These are phyloP conservation scores for Willowsia nigromaculata DNA, from an alignment of 2,888 invertebrate species.

Conservation along the genomic window DNA sequence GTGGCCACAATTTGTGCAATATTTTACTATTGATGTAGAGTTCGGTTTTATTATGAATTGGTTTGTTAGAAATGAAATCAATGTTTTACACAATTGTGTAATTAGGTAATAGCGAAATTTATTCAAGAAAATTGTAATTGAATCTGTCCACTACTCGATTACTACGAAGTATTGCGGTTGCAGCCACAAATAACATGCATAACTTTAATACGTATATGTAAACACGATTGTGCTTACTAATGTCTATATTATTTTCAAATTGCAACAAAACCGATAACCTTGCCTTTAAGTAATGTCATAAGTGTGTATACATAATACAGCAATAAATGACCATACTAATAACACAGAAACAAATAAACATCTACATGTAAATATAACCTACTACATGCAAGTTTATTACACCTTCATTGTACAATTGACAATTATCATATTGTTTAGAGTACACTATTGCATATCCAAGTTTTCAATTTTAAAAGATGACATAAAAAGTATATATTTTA, in stretches of 20 bases:
- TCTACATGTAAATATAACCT: too few species aligned
- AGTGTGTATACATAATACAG: too few species aligned
- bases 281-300: neutral
- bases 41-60: neutral
- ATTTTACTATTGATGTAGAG: conserved; percentile 77
- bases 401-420: too few species aligned
- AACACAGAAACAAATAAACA: neutral
- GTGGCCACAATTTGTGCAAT: conserved; percentile 76
- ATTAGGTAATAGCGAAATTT: conserved; percentile 9
- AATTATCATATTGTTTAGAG: too few species aligned
- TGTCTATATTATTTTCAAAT: neutral
- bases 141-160: conserved; percentile 16
- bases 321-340: neutral
- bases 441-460: neutral
- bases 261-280: neutral
- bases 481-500: neutral
- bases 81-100: neutral
- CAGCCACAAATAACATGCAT: neutral
- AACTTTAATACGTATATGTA: neutral
- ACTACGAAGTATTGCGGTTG: neutral
- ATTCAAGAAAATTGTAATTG: neutral
- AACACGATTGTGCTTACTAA: neutral
- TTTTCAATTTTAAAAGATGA: neutral
- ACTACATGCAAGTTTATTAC: too few species aligned
- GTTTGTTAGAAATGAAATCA: neutral